A percentile compares a stretch with the other conserved stretches of the same genome.
phyloP scores from a whole-genome alignment of 2,113 vertebrate species.

The Stegastes partitus region DNA sequence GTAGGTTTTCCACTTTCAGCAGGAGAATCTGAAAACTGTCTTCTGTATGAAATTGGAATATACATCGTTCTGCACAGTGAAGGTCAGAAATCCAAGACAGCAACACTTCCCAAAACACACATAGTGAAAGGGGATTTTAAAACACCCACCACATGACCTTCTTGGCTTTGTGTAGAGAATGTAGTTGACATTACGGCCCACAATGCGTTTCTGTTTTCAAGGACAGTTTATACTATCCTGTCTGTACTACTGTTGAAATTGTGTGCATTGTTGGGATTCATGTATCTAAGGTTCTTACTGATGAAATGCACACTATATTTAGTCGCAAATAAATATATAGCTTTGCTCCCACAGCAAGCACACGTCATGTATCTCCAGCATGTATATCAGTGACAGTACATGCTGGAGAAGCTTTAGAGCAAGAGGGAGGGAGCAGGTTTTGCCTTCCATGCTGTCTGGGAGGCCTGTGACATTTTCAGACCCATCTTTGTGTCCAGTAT shows the following conservation, averaged over 20 bases:
- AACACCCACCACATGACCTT: too few species aligned
- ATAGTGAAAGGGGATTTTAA: too few species aligned
- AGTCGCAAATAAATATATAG: background rate
- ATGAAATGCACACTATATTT: background rate
- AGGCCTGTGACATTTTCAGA: conserved; percentile 71
- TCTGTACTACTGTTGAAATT: background rate
- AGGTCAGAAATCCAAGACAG: background rate
- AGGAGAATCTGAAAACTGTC: background rate
- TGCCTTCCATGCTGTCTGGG: conserved; percentile 30
- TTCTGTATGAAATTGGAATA: background rate
- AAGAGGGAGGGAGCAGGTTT: background rate
- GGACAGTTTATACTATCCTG: background rate
- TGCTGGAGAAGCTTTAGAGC: background rate
- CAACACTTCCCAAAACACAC: background rate
- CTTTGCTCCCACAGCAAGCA: background rate
- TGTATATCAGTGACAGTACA: conserved; percentile 17
- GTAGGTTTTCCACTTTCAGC: background rate
- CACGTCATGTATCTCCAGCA: background rate
- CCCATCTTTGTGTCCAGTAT: conserved; percentile 60
- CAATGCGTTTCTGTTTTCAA: background rate
- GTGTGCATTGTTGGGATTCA: background rate
- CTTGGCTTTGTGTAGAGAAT: background rate
- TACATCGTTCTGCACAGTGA: background rate
- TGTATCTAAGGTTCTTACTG: background rate
- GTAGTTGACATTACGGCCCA: conserved; percentile 3